Base-by-base conservation (phyloP, 2,888 invertebrate species). In the Beris chalybata region DNA sequence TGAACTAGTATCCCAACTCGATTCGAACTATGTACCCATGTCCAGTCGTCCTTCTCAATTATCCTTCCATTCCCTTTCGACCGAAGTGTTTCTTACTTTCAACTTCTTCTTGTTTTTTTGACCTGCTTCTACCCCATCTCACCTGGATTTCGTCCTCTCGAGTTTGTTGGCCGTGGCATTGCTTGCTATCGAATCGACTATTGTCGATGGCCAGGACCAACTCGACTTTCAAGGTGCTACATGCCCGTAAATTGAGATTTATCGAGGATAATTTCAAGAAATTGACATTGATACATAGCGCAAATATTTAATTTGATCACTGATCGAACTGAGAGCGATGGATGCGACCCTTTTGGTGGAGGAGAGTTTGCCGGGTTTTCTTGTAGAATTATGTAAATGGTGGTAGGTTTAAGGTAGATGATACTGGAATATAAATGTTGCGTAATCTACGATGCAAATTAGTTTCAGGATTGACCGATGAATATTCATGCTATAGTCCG, bases 271-370 rank as follows among this genome's bases (percentile, higher is more conserved):
- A 38, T 58, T 58, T 58, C 45, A 29, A 43, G 29, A 43, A 58
- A 58, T 58, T 58, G 58, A 58, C 58, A 58, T 13, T 58, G 58
- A 58, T 58, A 44, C 58, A 58, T 58, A 22, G 47, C 6, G 47
- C 29, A 47, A 58, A 58, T 47, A 47, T 22, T 13, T 47, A 58
- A 47, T 58, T 47, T 47, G 45, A 58, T 22, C 58, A 47, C 9
- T 45, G 31, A 56, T 38, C 38, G 38, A 38, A 9, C 5, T 38
- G 9, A 38, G 38, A 38, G 9, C 9, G 38, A 38, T 7, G 38
- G 38, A 38, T 5, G 9, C 3, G 38, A 38, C 38, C 38, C 9
- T 38, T 38, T 9, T 38, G 22, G 22, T 22, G 3, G 22, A 22
- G 38, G 38, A 9, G 5, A 38, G 38, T 38, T 38, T 38, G 38